phyloP scores from a whole-genome alignment of 1,140 invertebrate genomes.

The Hylaeus anthracinus region DNA sequence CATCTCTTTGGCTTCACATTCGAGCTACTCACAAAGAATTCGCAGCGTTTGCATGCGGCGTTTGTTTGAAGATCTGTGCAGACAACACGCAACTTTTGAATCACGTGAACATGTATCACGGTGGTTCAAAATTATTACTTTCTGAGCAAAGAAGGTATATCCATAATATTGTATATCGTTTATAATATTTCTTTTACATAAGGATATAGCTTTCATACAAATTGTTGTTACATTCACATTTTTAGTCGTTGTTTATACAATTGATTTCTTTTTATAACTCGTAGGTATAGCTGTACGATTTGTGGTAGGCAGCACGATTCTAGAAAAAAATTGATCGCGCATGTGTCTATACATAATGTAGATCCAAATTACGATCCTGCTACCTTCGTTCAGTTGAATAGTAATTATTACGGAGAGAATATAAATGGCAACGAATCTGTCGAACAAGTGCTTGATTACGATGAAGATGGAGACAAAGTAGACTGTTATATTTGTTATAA shows the following conservation, averaged over 20 bases:
- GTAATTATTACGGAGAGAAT: slow-evolving; percentile 75
- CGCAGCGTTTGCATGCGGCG: slow-evolving; percentile 82
- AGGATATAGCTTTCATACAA: neutral
- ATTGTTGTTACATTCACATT: neutral
- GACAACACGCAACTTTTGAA: slow-evolving; percentile 80
- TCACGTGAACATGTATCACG: slow-evolving; percentile 81
- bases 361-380: slow-evolving; percentile 80
- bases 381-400: slow-evolving; percentile 81
- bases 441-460: slow-evolving; percentile 72
- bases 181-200: no score
- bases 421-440: slow-evolving; percentile 69
- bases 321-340: slow-evolving; percentile 82
- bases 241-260: slow-evolving; percentile 2
- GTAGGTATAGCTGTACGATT: slow-evolving; percentile 81
- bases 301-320: slow-evolving; percentile 84
- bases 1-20: slow-evolving; percentile 83
- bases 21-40: slow-evolving; percentile 82
- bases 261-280: slow-evolving; percentile 11
- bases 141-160: slow-evolving; percentile 76
- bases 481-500: slow-evolving; percentile 80
- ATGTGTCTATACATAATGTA: slow-evolving; percentile 82
- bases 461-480: slow-evolving; percentile 75
- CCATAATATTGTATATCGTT: no score
- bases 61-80: slow-evolving; percentile 82
- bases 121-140: slow-evolving; percentile 74